Evolutionary conservation across 2,797 vertebrate species (phyloP).

Genomic region (Coregonus ussuriensis): DNA sequence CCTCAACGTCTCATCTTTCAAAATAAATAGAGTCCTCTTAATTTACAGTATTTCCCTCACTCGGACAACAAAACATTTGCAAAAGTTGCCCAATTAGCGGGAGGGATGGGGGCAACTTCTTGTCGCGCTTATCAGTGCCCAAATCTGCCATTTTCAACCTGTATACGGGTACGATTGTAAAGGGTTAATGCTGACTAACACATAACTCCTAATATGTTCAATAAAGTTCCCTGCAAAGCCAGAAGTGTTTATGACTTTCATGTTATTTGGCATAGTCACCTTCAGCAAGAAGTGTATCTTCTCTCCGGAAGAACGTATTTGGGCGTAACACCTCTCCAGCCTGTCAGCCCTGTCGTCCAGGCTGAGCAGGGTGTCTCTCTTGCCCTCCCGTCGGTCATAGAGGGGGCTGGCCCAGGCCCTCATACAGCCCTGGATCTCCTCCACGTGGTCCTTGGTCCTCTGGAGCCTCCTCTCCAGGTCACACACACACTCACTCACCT

Average conservation of each 20-base stretch:
- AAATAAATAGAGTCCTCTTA: no score
- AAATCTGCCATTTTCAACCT: no score
- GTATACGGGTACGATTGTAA: no score
- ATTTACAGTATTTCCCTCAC: no score
- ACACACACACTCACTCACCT: constrained; percentile 70
- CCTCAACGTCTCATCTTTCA: no score
- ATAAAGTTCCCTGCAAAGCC: neutral
- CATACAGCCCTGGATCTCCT: constrained; percentile 83
- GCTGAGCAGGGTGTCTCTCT: constrained; percentile 81
- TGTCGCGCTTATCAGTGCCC: no score
- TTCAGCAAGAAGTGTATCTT: constrained; percentile 85
- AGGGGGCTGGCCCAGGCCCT: constrained; percentile 82
- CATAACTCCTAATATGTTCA: neutral
- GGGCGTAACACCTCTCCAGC: constrained; percentile 76
- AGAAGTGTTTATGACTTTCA: neutral
- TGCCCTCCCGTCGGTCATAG: constrained; percentile 86
- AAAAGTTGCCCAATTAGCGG: no score
- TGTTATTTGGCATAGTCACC: constrained; percentile 65
- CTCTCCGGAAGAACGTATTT: constrained; percentile 79
- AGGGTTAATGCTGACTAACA: no score
- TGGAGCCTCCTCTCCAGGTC: constrained; percentile 85
- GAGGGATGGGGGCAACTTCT: no score
- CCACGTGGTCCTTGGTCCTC: constrained; percentile 84
- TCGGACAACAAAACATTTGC: no score
- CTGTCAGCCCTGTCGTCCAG: constrained; percentile 80